phyloP scores from a whole-genome alignment of 1,140 invertebrate genomes.

The Caenorhabditis remanei region DNA sequence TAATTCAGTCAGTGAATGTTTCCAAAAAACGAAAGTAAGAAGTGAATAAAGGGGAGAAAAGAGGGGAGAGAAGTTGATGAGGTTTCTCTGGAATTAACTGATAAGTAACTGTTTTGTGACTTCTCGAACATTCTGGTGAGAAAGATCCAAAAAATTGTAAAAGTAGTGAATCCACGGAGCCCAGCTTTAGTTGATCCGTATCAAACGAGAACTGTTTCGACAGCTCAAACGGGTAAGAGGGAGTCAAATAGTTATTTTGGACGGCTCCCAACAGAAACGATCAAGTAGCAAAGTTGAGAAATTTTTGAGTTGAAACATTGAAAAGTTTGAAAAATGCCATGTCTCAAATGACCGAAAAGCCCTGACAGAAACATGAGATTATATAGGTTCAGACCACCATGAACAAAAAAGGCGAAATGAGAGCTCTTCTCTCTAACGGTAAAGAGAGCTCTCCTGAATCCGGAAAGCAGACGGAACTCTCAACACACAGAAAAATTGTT shows the following conservation, averaged over 20 bases:
- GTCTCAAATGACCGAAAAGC: too few species aligned
- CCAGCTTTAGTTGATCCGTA: too few species aligned
- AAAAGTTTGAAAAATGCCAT: too few species aligned
- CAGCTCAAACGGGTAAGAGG: too few species aligned
- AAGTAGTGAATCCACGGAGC: too few species aligned
- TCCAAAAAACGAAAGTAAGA: constrained; percentile 41
- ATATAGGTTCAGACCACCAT: background rate
- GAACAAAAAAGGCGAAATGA: background rate
- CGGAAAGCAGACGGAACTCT: constrained; percentile 27
- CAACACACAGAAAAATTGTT: constrained; percentile 14
- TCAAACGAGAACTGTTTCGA: too few species aligned
- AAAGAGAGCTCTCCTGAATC: constrained; percentile 13
- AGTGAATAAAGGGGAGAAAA: background rate
- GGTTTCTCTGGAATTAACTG: background rate
- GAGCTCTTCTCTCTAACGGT: background rate
- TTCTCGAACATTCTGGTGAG: background rate
- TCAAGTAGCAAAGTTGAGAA: too few species aligned
- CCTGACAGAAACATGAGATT: background rate
- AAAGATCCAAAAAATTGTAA: background rate
- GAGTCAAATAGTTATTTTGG: too few species aligned
- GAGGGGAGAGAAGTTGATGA: background rate
- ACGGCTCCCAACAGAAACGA: too few species aligned
- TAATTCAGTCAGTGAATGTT: constrained; percentile 50
- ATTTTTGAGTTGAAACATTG: too few species aligned
- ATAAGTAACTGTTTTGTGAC: background rate